These are phyloP conservation scores for Epirrhoe tristata DNA, from an alignment of 2,888 invertebrate species.

Conservation along the genomic window DNA sequence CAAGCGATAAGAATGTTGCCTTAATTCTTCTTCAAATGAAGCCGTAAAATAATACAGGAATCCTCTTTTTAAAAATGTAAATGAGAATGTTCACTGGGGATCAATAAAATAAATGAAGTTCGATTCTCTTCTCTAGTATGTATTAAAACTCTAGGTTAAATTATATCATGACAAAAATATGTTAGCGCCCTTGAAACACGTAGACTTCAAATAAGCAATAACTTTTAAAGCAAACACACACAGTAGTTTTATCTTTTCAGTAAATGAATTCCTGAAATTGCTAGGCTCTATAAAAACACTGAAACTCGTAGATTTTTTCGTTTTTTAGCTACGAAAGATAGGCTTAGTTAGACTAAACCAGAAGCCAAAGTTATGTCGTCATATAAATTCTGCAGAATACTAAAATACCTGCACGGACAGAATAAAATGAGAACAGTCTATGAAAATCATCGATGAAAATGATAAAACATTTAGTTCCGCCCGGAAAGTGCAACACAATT, in stretches of 20 bases:
- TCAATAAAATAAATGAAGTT: not conserved
- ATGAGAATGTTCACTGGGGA: not conserved
- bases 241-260: not conserved
- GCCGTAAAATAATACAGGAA: constrained; percentile 36
- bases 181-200: constrained; percentile 30
- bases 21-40: constrained; percentile 46
- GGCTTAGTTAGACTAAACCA: not conserved
- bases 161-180: constrained; percentile 28
- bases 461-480: constrained; percentile 31
- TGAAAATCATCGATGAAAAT: constrained; percentile 14
- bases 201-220: not conserved
- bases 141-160: constrained; percentile 13
- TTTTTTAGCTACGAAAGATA: no score
- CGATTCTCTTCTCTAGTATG: not conserved
- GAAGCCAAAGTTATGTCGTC: not conserved
- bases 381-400: not conserved
- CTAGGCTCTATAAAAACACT: not conserved
- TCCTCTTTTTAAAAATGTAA: not conserved
- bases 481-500: constrained; percentile 53
- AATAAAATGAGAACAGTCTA: not conserved
- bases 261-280: not conserved
- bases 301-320: no score
- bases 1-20: constrained; percentile 13
- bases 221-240: constrained; percentile 7
- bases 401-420: not conserved